Conservation (phyloP, 2,888 invertebrate species). For the Cryptus viduatorius region DNA sequence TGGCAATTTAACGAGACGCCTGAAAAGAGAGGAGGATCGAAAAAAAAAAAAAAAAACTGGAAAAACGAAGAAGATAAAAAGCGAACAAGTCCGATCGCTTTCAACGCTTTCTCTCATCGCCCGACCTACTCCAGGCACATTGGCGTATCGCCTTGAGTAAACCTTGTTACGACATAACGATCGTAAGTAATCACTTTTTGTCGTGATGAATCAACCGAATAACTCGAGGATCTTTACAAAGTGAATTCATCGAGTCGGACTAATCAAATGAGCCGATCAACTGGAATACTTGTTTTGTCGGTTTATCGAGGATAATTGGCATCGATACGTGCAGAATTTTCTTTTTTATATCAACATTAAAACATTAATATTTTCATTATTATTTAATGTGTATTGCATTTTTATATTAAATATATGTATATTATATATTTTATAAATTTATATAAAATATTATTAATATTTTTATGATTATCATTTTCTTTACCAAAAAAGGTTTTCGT, state of each 20-base stretch:
- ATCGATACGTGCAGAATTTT: background rate
- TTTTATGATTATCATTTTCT: too few relatives aligned
- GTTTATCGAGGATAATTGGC: background rate
- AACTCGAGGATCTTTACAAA: background rate
- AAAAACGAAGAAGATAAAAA: background rate
- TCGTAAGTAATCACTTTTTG: slow-evolving; percentile 1
- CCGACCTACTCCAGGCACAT: background rate
- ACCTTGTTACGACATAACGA: slow-evolving; percentile 17
- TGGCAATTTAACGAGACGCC: slow-evolving; percentile 28
- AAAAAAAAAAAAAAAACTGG: background rate
- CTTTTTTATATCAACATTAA: background rate
- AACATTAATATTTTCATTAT: too few relatives aligned
- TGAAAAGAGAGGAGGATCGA: background rate
- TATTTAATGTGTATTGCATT: too few relatives aligned
- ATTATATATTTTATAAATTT: too few relatives aligned
- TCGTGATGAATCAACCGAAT: slow-evolving; percentile 2
- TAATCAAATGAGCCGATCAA: background rate
- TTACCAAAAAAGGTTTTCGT: too few relatives aligned
- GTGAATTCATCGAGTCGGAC: background rate
- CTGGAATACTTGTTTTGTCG: background rate
- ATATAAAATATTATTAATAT: too few relatives aligned
- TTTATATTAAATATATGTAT: too few relatives aligned
- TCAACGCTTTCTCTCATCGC: background rate
- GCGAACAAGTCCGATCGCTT: slow-evolving; percentile 3
- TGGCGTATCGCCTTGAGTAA: slow-evolving; percentile 25